These are phyloP conservation scores for Saccopteryx leptura DNA, from an alignment of 2,113 vertebrate species.

Conservation along the genomic window DNA sequence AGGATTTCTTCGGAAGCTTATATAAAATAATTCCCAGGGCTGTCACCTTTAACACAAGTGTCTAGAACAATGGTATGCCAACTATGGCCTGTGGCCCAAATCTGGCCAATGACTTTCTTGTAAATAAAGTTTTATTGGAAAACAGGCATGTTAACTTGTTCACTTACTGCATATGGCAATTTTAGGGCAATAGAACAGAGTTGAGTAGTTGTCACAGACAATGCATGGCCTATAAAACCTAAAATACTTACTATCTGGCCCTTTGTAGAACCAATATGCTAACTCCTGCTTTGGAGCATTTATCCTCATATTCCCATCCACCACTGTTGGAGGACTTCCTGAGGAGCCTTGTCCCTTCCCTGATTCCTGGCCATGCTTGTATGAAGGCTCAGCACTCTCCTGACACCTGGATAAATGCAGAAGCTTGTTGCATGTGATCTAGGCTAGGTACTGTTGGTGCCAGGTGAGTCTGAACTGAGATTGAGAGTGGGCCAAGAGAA, in stretches of 20 bases:
- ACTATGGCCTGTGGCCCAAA: background rate
- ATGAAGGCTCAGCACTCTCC: background rate
- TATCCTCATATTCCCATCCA: background rate
- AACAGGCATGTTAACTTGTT: background rate
- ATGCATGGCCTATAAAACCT: background rate
- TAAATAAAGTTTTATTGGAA: background rate
- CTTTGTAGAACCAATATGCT: background rate
- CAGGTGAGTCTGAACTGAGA: background rate
- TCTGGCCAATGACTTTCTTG: background rate
- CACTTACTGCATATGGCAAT: background rate
- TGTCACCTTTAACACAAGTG: background rate
- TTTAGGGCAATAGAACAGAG: background rate
- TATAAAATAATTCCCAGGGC: background rate
- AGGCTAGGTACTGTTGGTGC: background rate
- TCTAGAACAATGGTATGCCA: background rate
- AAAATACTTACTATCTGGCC: background rate
- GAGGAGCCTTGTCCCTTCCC: background rate
- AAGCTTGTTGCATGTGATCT: too few species aligned
- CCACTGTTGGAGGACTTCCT: background rate
- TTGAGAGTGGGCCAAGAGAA: background rate
- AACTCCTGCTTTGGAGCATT: background rate
- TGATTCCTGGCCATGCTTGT: background rate
- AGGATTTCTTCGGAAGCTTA: background rate
- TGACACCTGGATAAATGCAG: background rate
- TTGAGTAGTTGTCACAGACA: background rate